Base-by-base conservation (phyloP, 2,888 invertebrate species). In the Rhagonycha fulva region DNA sequence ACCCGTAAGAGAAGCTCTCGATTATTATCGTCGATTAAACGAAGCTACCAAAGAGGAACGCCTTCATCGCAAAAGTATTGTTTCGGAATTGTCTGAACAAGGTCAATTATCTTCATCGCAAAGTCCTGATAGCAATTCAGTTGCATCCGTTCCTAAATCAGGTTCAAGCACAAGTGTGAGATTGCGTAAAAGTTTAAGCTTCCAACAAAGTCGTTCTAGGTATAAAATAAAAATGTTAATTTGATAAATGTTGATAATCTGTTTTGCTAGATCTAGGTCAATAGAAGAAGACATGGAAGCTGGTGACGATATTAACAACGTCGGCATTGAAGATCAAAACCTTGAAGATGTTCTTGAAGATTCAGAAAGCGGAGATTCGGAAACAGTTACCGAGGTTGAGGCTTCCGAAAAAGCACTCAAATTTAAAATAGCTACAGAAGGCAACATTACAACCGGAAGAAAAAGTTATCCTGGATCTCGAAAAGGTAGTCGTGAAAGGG, bases 391-490 rank as follows among this genome's bases (percentile, higher is more conserved):
- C 26, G 93, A 93, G 86, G 93, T 93, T 66, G 93, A 93, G 86
- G 92, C 93, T 78, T 93, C 93, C 78, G 94, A 94, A 85, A 93
- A 93, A 84, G 91, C 94, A 2, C 89, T 94, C 61, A 94, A 94
- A 84, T 94, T 94, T 85, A 94, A 94, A 86, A 94, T 94, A 80
- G 93, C 93, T 47, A 94, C 94, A 0, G 94, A 94, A 84, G 90
- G 91, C 73, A 89, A 89, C 79, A 63, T 78, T 23, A 87, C 83
- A 14, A 83, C 87, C 5, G 90, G 90, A 1, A 86, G 93, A 4
- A 92, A 91, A 82, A 93, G 92, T 83, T 92, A 92, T 84, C 92
- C 93, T 0, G 91, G 91, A n/a, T 92, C 92, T 23, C 87, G 93
- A 14, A 93, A 93, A 84, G 93, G 93, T 9, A 92, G 92, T 78